Percentiles rank a stretch among this genome's conserved stretches.
Conservation (phyloP, 1,140 invertebrate species). For the Orius insidiosus region DNA sequence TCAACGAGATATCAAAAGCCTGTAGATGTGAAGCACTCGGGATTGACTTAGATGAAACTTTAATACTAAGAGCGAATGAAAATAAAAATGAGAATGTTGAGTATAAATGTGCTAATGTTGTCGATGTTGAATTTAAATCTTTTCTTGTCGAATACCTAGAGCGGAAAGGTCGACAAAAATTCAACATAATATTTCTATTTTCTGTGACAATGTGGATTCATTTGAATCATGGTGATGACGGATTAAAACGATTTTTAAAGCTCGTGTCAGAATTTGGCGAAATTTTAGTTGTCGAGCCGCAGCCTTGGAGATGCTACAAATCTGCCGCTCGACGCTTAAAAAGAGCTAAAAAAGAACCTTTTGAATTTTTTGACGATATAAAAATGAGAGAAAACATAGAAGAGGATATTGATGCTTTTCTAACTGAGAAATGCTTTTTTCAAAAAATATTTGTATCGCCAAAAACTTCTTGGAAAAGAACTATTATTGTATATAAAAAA, state of each 20-base stretch:
- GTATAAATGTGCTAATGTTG: slow-evolving; percentile 29
- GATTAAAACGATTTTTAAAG: slow-evolving; percentile 19
- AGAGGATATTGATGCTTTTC: slow-evolving; percentile 36
- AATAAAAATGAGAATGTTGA: slow-evolving; percentile 29
- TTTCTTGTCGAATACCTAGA: slow-evolving; percentile 30
- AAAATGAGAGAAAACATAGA: slow-evolving; percentile 41
- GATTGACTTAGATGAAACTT: slow-evolving; percentile 50
- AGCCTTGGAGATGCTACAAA: slow-evolving; percentile 28
- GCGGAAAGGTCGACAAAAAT: slow-evolving; percentile 64
- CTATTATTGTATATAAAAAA: slow-evolving; percentile 32
- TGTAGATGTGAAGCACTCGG: slow-evolving; percentile 41
- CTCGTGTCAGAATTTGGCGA: slow-evolving; percentile 32
- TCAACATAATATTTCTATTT: slow-evolving; percentile 59
- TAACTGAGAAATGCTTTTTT: slow-evolving; percentile 31
- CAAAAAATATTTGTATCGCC: slow-evolving; percentile 35
- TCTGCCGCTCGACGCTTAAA: slow-evolving; percentile 46
- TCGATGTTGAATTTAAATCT: slow-evolving; percentile 11
- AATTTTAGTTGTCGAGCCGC: slow-evolving; percentile 55
- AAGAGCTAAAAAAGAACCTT: slow-evolving; percentile 33
- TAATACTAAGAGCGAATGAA: slow-evolving; percentile 46
- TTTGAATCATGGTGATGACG: slow-evolving; percentile 53
- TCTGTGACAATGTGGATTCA: slow-evolving; percentile 80
- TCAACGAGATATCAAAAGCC: slow-evolving; percentile 29
- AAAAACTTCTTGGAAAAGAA: slow-evolving; percentile 47
- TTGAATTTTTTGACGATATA: slow-evolving; percentile 37